Conservation (phyloP, 53 echinoderm and acorn worm genomes). For the Henricia sp. region DNA sequence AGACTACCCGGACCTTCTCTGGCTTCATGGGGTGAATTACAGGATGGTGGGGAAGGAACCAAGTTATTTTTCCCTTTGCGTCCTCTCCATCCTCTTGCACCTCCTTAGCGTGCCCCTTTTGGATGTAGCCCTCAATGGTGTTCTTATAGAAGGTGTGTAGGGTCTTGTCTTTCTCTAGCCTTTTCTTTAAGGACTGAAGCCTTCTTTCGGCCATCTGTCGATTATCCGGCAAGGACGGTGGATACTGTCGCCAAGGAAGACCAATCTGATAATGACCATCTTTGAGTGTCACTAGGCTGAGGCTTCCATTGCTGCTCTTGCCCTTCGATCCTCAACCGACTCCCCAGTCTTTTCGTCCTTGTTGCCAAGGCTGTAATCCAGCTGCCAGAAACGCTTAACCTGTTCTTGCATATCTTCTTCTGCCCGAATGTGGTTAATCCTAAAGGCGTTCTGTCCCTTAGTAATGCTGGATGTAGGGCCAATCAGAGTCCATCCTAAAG, state of each 20-base stretch:
- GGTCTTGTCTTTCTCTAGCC: conserved; percentile 39
- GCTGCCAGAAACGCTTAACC: conserved; percentile 65
- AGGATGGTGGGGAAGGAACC: conserved; percentile 81
- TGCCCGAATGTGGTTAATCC: conserved; percentile 27
- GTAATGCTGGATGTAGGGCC: too few species aligned
- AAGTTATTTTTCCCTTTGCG: conserved; percentile 7
- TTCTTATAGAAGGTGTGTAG: conserved; percentile 45
- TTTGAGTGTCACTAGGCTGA: conserved; percentile 23
- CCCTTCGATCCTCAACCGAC: conserved; percentile 73
- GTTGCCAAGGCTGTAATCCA: conserved; percentile 48
- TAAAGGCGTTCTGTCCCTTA: too few species aligned
- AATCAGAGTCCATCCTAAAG: too few species aligned
- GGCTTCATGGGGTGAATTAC: conserved; percentile 66
- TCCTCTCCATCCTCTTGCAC: conserved; percentile 8
- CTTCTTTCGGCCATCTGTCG: conserved; percentile 57
- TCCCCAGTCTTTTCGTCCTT: conserved; percentile 28
- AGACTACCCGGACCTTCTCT: conserved; percentile 55
- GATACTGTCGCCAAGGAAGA: conserved; percentile 65
- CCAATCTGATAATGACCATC: conserved; percentile 77
- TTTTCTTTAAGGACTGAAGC: conserved; percentile 56
- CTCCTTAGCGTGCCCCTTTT: conserved; percentile 52
- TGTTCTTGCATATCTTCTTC: conserved; percentile 59
- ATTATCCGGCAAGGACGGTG: conserved; percentile 65
- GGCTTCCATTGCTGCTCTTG: conserved; percentile 58
- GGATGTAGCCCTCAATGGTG: conserved; percentile 36